Conservation (phyloP, 2,888 invertebrate species). For the Camptogramma bilineatum region DNA sequence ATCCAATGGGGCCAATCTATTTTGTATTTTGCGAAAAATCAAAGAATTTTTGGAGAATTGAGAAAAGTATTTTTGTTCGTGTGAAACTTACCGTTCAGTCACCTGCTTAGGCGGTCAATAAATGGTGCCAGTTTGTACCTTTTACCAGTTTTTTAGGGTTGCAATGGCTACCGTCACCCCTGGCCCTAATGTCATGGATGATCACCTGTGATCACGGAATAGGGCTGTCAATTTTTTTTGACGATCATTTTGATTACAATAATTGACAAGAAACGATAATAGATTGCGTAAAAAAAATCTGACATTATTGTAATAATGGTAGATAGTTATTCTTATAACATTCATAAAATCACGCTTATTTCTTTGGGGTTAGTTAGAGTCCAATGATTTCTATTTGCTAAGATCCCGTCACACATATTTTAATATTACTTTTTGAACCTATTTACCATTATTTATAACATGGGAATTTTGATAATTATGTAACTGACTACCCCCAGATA, state of each 20-base stretch:
- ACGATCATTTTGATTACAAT: neutral
- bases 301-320: neutral
- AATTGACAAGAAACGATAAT: conserved; percentile 1
- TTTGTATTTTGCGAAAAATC: neutral
- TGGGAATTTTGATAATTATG: too few species aligned
- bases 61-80: neutral
- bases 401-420: too few species aligned
- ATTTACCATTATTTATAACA: too few species aligned
- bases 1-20: neutral
- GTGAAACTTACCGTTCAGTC: conserved; percentile 28
- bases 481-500: too few species aligned
- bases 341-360: too few species aligned
- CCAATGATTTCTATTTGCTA: too few species aligned
- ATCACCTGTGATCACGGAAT: conserved; percentile 31
- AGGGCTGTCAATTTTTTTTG: conserved; percentile 15
- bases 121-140: conserved; percentile 56
- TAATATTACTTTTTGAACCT: too few species aligned
- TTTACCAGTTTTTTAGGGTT: conserved; percentile 51
- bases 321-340: too few species aligned
- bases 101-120: conserved; percentile 56
- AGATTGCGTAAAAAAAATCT: neutral
- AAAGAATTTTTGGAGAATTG: neutral
- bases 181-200: conserved; percentile 21
- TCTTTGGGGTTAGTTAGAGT: too few species aligned
- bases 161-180: conserved; percentile 41